phyloP scores from a whole-genome alignment of 2,113 vertebrate species.

The Dendropsophus ebraccatus region DNA sequence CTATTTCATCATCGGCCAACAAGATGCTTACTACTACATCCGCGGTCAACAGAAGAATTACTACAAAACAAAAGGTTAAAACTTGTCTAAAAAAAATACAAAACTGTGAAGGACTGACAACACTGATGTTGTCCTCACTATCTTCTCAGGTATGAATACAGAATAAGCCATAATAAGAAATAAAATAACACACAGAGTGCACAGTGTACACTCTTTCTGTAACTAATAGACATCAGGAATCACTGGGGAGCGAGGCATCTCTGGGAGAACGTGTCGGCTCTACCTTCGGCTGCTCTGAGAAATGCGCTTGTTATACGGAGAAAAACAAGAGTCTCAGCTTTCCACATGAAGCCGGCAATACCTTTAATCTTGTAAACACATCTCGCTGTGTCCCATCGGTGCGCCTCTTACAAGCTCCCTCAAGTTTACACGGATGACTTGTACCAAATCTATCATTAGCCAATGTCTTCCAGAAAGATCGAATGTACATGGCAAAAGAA shows the following conservation, averaged over 20 bases:
- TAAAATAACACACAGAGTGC: background rate
- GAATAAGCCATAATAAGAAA: background rate
- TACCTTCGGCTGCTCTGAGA: background rate
- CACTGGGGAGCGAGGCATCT: background rate
- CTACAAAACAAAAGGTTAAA: no score
- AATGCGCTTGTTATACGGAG: constrained; percentile 28
- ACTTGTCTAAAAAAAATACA: background rate
- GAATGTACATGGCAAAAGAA: background rate
- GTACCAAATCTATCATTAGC: background rate
- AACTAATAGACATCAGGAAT: background rate
- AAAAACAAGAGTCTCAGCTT: constrained; percentile 15
- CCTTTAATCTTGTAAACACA: constrained; percentile 38
- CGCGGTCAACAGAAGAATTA: no score
- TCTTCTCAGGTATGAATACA: background rate
- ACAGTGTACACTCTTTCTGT: background rate
- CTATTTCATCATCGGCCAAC: no score
- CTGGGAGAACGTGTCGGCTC: background rate
- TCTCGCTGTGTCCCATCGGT: background rate
- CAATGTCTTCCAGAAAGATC: background rate
- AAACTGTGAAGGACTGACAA: background rate
- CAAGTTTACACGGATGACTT: constrained; percentile 12
- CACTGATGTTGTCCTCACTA: background rate
- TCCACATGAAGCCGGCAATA: background rate
- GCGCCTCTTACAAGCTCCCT: background rate
- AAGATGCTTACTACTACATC: no score